Evolutionary conservation across 2,888 invertebrate genomes (phyloP).

Genomic region (Scaptomyza caliginosa): DNA sequence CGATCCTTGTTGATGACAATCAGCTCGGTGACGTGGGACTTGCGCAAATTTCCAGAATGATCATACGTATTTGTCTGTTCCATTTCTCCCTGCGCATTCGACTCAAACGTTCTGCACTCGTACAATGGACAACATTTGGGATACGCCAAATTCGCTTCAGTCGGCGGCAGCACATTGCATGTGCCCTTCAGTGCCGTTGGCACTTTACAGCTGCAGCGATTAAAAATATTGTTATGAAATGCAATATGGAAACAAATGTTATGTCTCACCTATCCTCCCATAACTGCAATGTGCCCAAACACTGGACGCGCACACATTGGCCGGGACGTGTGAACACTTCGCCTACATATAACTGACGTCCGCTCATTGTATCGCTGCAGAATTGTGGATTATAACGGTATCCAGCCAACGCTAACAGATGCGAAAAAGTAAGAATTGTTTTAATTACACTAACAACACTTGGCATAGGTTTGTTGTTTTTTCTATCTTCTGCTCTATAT

Average conservation of each 20-base stretch:
- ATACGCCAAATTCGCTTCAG: slow-evolving; percentile 72
- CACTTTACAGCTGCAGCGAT: slow-evolving; percentile 72
- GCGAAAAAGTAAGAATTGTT: slow-evolving; percentile 1
- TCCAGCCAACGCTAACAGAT: slow-evolving; percentile 7
- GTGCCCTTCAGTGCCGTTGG: slow-evolving; percentile 70
- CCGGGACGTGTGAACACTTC: slow-evolving; percentile 80
- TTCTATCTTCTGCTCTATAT: too few species aligned
- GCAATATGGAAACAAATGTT: background rate
- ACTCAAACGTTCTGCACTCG: slow-evolving; percentile 72
- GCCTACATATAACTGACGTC: slow-evolving; percentile 79
- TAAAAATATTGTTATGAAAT: background rate
- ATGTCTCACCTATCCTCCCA: slow-evolving; percentile 82
- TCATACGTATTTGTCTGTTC: slow-evolving; percentile 78
- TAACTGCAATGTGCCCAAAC: slow-evolving; percentile 76
- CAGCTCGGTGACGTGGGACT: slow-evolving; percentile 73
- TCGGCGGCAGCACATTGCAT: slow-evolving; percentile 67
- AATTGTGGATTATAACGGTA: slow-evolving; percentile 38
- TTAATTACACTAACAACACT: background rate
- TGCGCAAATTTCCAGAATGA: slow-evolving; percentile 78
- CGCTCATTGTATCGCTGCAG: slow-evolving; percentile 77
- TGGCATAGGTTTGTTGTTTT: too few species aligned
- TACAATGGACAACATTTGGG: slow-evolving; percentile 82
- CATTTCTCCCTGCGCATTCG: slow-evolving; percentile 62
- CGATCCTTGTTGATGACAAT: slow-evolving; percentile 46
- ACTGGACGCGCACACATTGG: slow-evolving; percentile 81